Conservation (phyloP, 2,113 vertebrate genomes). For the Anarrhichthys ocellatus region DNA sequence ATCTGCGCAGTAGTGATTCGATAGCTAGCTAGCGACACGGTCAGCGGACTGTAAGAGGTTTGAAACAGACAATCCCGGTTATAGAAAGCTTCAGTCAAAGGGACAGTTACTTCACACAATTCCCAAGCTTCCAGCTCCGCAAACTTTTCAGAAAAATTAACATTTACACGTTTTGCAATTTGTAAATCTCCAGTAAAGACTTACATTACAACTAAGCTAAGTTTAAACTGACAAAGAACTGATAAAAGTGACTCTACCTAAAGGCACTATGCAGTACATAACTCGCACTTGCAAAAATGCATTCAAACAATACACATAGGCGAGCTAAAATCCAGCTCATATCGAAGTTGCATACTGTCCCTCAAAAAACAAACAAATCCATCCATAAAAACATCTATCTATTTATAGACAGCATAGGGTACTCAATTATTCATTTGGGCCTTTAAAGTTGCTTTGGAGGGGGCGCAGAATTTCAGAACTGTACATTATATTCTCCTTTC, state of each 20-base stretch:
- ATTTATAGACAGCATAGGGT: background rate
- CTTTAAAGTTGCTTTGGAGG: constrained; percentile 32
- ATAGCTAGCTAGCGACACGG: background rate
- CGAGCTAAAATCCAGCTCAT: constrained; percentile 1
- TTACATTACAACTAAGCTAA: background rate
- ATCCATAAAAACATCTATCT: background rate
- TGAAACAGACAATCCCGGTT: too few relatives aligned
- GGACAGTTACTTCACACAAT: too few relatives aligned
- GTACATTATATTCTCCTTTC: constrained; percentile 27
- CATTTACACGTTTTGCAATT: background rate
- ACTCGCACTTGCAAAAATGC: background rate
- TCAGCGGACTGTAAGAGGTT: background rate
- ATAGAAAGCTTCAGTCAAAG: too few relatives aligned
- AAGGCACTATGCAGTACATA: background rate
- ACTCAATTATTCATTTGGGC: constrained; percentile 17
- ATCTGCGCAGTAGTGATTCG: background rate
- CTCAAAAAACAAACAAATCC: background rate
- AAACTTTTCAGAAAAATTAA: too few relatives aligned
- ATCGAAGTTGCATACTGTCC: constrained; percentile 1
- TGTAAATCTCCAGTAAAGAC: background rate
- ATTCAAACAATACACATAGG: background rate
- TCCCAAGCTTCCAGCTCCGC: too few relatives aligned
- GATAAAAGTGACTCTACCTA: background rate
- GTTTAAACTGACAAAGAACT: background rate
- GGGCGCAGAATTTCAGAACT: constrained; percentile 45